A percentile compares a stretch with the other conserved stretches of the same genome.
Conservation (phyloP, 1,140 invertebrate species). For the Adoxophyes honmai region DNA sequence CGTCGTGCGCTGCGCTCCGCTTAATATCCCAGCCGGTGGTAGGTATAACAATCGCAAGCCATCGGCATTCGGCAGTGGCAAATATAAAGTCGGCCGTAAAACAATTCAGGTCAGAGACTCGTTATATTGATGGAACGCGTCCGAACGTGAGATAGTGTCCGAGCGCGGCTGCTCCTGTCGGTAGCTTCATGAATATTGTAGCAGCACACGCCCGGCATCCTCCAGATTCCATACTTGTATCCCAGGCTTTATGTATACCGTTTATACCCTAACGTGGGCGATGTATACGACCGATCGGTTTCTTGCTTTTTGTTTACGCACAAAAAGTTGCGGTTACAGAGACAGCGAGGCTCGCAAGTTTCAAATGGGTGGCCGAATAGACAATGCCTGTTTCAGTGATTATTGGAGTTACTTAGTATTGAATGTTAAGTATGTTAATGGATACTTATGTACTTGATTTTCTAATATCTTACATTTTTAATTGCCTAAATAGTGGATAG, state of each 20-base stretch:
- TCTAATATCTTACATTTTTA: no score
- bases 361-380: not conserved
- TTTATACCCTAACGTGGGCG: slow-evolving; percentile 32
- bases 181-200: slow-evolving; percentile 51
- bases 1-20: no score
- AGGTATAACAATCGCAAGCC: not conserved
- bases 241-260: slow-evolving; percentile 34
- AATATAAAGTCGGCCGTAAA: slow-evolving; percentile 34
- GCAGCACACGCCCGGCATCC: slow-evolving; percentile 34
- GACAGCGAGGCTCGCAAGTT: not conserved
- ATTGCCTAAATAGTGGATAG: no score
- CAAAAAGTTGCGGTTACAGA: slow-evolving; percentile 13
- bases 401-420: no score
- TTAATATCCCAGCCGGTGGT: not conserved
- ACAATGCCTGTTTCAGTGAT: no score
- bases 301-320: slow-evolving; percentile 25
- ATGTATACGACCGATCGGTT: not conserved
- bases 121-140: slow-evolving; percentile 47
- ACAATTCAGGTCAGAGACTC: slow-evolving; percentile 43
- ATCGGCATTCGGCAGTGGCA: slow-evolving; percentile 17
- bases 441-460: no score
- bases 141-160: slow-evolving; percentile 44
- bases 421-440: no score
- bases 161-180: slow-evolving; percentile 24
- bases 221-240: slow-evolving; percentile 40